Conservation (phyloP, 2,888 invertebrate species). For the Melangyna quadrimaculata region DNA sequence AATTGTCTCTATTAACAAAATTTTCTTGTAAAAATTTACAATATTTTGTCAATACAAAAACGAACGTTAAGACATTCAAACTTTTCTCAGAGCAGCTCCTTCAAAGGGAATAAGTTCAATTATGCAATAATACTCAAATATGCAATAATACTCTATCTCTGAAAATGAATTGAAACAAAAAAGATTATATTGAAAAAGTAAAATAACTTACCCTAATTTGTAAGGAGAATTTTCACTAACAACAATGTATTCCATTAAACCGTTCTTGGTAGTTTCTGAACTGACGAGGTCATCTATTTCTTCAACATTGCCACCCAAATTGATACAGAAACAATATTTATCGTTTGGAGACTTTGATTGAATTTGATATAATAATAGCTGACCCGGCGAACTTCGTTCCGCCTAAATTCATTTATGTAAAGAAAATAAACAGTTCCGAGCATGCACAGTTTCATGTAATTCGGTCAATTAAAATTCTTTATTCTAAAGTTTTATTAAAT, state of each 20-base stretch:
- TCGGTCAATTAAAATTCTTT: too few relatives aligned
- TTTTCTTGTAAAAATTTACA: not conserved
- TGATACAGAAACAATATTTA: constrained; percentile 76
- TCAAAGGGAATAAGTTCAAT: constrained; percentile 76
- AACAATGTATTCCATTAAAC: constrained; percentile 74
- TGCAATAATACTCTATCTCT: constrained; percentile 75
- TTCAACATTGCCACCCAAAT: constrained; percentile 76
- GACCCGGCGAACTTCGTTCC: too few relatives aligned
- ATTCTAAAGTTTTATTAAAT: too few relatives aligned
- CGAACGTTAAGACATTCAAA: not conserved
- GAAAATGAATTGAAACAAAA: not conserved
- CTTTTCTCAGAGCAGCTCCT: constrained; percentile 74
- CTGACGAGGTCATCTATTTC: constrained; percentile 71
- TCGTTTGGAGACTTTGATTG: constrained; percentile 73
- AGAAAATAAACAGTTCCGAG: too few relatives aligned
- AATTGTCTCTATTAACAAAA: too few relatives aligned
- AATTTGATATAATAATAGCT: too few relatives aligned
- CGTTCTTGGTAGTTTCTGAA: not conserved
- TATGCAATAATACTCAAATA: constrained; percentile 72
- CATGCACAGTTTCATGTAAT: too few relatives aligned
- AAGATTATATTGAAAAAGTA: not conserved
- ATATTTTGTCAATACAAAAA: not conserved
- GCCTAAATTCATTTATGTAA: too few relatives aligned
- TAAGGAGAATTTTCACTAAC: constrained; percentile 75
- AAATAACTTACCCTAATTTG: constrained; percentile 74